phyloP scores from a whole-genome alignment of 2,113 vertebrate species.

The Sapayoa aenigma region DNA sequence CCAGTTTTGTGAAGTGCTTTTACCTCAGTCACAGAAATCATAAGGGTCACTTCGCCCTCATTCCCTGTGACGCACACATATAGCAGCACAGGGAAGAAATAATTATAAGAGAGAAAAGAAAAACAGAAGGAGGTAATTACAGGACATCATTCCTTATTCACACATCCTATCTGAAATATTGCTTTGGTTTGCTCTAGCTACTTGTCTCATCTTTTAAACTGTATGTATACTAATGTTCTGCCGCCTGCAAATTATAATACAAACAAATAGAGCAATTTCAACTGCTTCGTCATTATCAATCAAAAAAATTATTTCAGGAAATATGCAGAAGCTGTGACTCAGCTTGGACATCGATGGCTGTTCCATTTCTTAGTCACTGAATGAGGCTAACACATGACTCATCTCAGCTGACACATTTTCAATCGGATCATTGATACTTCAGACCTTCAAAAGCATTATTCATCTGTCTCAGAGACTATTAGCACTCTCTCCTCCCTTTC shows the following conservation, averaged over 20 bases:
- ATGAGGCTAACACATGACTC: conserved; percentile 61
- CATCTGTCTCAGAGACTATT: background rate
- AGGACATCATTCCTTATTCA: background rate
- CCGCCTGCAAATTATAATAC: background rate
- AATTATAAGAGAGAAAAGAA: background rate
- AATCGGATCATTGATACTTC: conserved; percentile 52
- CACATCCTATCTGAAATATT: background rate
- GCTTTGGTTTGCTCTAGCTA: background rate
- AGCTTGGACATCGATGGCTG: conserved; percentile 34
- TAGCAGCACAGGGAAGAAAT: background rate
- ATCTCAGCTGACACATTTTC: conserved; percentile 55
- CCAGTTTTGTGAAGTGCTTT: background rate
- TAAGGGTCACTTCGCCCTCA: conserved; percentile 1
- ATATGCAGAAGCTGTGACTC: conserved; percentile 50
- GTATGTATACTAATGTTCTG: background rate
- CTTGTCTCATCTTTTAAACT: background rate
- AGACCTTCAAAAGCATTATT: conserved; percentile 41
- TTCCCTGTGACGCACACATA: background rate
- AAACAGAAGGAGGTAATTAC: background rate
- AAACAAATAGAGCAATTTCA: conserved; percentile 4
- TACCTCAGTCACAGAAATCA: conserved; percentile 13
- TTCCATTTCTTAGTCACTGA: conserved; percentile 59
- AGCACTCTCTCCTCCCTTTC: background rate
- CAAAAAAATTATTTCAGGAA: conserved; percentile 32
- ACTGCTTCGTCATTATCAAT: conserved; percentile 1